These are phyloP conservation scores for Paramisgurnus dabryanus DNA, from an alignment of 2,113 vertebrate genomes.

Conservation along the genomic window DNA sequence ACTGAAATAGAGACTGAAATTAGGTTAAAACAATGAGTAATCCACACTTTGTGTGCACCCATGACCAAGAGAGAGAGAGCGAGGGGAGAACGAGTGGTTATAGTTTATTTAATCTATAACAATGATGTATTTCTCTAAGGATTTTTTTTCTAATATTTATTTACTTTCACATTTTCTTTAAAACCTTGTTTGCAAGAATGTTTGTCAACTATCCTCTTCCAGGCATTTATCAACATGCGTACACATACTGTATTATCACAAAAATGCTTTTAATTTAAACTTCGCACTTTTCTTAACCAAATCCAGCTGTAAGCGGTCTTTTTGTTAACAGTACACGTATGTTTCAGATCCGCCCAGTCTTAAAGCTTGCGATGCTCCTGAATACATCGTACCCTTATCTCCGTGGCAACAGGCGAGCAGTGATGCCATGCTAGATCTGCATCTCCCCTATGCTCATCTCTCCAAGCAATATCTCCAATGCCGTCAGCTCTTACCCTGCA, in stretches of 20 bases:
- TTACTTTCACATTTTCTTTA: too few species aligned
- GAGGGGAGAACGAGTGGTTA: neutral
- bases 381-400: conserved; percentile 38
- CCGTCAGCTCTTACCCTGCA: neutral
- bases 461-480: neutral
- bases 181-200: too few species aligned
- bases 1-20: neutral
- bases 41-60: neutral
- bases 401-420: conserved; percentile 52
- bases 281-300: too few species aligned
- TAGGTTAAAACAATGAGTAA: conserved; percentile 16
- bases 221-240: too few species aligned
- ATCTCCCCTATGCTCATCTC: neutral
- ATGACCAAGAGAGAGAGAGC: conserved; percentile 47
- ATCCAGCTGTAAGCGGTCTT: too few species aligned
- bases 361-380: conserved; percentile 31
- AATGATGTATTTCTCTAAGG: too few species aligned
- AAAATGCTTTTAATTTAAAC: too few species aligned
- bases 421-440: conserved; percentile 33
- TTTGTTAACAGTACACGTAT: neutral
- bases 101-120: too few species aligned
- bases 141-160: too few species aligned
- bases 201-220: too few species aligned
- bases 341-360: neutral
- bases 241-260: too few species aligned